Evolutionary conservation across 2,797 vertebrate genomes (phyloP).

Genomic region (Argyrosomus regius): DNA sequence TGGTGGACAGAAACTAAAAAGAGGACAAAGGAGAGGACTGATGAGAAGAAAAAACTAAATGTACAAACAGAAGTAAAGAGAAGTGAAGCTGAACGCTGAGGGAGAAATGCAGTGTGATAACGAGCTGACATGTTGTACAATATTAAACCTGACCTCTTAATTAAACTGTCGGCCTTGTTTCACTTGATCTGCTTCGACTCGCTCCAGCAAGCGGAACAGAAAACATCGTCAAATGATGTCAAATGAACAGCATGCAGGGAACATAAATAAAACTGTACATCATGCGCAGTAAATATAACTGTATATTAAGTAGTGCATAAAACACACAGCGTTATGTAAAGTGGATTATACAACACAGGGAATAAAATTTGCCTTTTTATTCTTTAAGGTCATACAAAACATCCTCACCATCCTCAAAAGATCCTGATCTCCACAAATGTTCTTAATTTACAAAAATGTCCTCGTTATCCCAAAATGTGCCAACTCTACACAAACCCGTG

Average conservation of each 20-base stretch:
- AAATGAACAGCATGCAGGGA: not conserved
- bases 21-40: not conserved
- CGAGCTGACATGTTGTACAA: not conserved
- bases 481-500: too few species aligned
- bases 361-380: not conserved
- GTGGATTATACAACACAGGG: not conserved
- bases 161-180: constrained; percentile 22
- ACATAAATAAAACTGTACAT: not conserved
- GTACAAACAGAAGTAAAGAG: not conserved
- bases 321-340: not conserved
- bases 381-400: not conserved
- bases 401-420: not conserved
- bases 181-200: not conserved
- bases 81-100: not conserved
- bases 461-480: too few species aligned
- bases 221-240: not conserved
- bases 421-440: too few species aligned
- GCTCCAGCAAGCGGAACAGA: not conserved
- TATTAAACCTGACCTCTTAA: constrained; percentile 36
- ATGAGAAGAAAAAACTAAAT: not conserved
- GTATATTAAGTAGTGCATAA: not conserved
- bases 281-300: not conserved
- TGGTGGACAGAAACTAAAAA: not conserved
- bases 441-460: too few species aligned
- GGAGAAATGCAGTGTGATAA: not conserved